Evolutionary conservation across 2,113 vertebrate genomes (phyloP), one percentile per base, ranked within the genome.

Genomic region (Pleuronectes platessa): DNA sequence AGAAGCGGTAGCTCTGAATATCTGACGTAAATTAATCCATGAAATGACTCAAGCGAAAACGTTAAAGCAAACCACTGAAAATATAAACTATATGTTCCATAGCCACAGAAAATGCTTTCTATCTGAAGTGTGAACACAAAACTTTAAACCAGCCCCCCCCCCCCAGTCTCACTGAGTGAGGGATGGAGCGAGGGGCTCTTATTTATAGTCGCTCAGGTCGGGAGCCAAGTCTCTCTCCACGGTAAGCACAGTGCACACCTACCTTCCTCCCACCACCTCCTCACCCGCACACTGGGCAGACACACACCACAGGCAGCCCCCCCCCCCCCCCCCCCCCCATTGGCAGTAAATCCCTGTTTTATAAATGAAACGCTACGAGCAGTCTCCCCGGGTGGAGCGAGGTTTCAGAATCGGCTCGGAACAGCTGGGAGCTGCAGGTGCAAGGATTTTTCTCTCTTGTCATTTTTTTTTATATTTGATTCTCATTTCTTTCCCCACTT

Each of bases 261-360:
- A 59, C 61, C 47, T n/a, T 13, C 66, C 40, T 18, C 66, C n/a
- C 45, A 26, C 61, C 59, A 17, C 59, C 27, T 37, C 13, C 40
- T 31, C 72, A 23, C 78, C 40, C 53, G 74, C 67, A 68, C 5
- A 58, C 20, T 4, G 26, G 47, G 54, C 56, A 61, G 61, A 40
- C 49, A 9, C 49, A 9, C 74, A 1, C 65, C 74, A 68, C 27
- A 15, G 67, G 67, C 70, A 66, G 71, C 76, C 76, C 69, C 56
- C 51, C 55, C 61, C 74, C 56, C 51, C 55, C 61, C 74, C 11
- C 49, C 49, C 24, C 24, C 3, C 26, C 4, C 51, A 1, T 63
- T 59, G 61, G 71, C 82, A 56, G 91, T 91, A 92, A 92, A 93
- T 91, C 83, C 86, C 81, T 76, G 83, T 87, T 90, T 91, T 88